phyloP scores from a whole-genome alignment of 2,888 invertebrate species.

The Aromia moschata region DNA sequence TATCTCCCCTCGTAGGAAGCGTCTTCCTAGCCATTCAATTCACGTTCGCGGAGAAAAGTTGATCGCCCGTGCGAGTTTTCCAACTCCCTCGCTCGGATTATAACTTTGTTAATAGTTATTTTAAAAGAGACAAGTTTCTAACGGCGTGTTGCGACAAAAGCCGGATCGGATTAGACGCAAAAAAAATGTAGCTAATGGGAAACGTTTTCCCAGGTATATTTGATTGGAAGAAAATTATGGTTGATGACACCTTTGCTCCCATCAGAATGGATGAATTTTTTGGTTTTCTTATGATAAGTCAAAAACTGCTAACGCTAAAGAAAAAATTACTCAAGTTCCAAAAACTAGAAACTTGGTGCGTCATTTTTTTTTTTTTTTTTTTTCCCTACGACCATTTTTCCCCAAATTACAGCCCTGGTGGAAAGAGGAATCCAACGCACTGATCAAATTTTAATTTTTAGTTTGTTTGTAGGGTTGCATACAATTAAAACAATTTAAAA shows the following conservation, averaged over 20 bases:
- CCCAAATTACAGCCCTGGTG: too few relatives aligned
- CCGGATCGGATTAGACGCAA: not conserved
- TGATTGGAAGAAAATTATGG: not conserved
- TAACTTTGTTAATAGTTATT: conserved; percentile 45
- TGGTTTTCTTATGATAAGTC: not conserved
- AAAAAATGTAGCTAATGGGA: not conserved
- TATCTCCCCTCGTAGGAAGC: not conserved
- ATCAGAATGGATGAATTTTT: not conserved
- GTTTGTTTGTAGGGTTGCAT: too few relatives aligned
- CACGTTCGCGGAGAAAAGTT: conserved; percentile 36
- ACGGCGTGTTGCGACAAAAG: conserved; percentile 16
- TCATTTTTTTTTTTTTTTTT: too few relatives aligned
- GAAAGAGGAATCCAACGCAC: too few relatives aligned
- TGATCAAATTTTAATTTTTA: too few relatives aligned
- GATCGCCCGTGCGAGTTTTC: conserved; percentile 36
- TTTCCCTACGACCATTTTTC: too few relatives aligned
- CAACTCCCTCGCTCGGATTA: conserved; percentile 36
- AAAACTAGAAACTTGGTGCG: too few relatives aligned
- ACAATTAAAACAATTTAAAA: too few relatives aligned
- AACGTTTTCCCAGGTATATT: not conserved
- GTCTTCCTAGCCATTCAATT: conserved; percentile 28
- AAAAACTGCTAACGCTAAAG: not conserved
- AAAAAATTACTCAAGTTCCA: too few relatives aligned
- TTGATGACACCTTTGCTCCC: not conserved
- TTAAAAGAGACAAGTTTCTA: conserved; percentile 37